A percentile compares a stretch with the other conserved stretches of the same genome.
Evolutionary conservation across 1,140 invertebrate species (phyloP).

Genomic region (Cyrtorhinus lividipennis): DNA sequence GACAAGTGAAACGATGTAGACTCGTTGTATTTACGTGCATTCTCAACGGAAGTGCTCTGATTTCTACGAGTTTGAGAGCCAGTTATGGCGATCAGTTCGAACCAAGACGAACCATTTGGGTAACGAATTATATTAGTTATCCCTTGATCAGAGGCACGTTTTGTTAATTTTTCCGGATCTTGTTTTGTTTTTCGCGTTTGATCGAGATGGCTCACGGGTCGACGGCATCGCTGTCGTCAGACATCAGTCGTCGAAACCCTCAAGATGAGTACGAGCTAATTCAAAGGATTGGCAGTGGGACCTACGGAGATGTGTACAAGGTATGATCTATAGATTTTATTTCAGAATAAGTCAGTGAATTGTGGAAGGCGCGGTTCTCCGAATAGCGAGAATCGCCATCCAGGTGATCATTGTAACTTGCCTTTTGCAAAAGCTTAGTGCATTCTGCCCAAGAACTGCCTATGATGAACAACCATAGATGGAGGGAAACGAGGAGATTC

Average conservation of each 20-base stretch:
- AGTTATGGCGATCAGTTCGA: neutral
- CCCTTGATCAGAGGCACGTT: too few relatives aligned
- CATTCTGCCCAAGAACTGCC: too few relatives aligned
- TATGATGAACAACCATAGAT: too few relatives aligned
- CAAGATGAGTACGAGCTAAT: constrained; percentile 97
- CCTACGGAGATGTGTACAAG: constrained; percentile 99
- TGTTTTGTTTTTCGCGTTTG: neutral
- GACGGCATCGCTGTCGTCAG: constrained; percentile 59
- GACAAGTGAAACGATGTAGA: too few relatives aligned
- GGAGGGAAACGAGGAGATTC: too few relatives aligned
- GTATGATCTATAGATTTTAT: too few relatives aligned
- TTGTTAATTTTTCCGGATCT: neutral
- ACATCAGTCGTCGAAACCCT: constrained; percentile 91
- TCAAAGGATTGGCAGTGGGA: constrained; percentile 95
- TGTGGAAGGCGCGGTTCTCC: neutral
- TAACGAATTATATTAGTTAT: neutral
- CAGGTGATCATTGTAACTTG: too few relatives aligned
- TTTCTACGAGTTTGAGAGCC: neutral
- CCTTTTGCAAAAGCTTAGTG: too few relatives aligned
- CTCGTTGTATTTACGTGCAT: neutral
- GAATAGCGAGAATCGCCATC: too few relatives aligned
- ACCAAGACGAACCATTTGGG: neutral
- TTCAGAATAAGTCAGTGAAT: neutral
- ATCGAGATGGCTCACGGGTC: constrained; percentile 27
- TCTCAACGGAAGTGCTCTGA: neutral